Conservation (phyloP, 1,140 invertebrate species). For the Psix sp. region DNA sequence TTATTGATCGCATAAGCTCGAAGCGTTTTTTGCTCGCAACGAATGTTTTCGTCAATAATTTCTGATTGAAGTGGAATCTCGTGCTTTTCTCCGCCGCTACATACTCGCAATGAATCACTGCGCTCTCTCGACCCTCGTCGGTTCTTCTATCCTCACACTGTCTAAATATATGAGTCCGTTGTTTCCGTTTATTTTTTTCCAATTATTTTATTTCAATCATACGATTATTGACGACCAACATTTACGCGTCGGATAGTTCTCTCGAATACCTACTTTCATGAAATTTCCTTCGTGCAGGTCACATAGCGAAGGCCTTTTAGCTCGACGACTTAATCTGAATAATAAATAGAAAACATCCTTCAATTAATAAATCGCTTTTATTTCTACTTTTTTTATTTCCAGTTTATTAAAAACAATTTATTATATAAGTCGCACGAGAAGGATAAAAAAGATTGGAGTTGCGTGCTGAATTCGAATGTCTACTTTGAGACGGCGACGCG, state of each 20-base stretch:
- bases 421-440: too few relatives aligned
- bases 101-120: constrained; percentile 19
- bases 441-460: too few relatives aligned
- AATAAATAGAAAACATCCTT: constrained; percentile 33
- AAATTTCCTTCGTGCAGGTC: constrained; percentile 81
- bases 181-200: constrained; percentile 29
- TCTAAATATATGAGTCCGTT: constrained; percentile 8
- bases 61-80: constrained; percentile 21
- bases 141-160: too few relatives aligned
- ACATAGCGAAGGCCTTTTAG: constrained; percentile 85
- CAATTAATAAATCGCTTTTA: neutral
- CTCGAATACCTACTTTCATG: constrained; percentile 73
- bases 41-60: constrained; percentile 20
- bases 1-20: neutral
- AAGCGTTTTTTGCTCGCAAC: constrained; percentile 5
- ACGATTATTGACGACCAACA: constrained; percentile 14
- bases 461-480: too few relatives aligned
- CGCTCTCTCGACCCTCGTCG: constrained; percentile 21
- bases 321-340: constrained; percentile 78
- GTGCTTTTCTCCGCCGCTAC: constrained; percentile 26
- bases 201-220: constrained; percentile 4
- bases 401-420: neutral
- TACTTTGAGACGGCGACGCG: too few relatives aligned
- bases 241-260: neutral
- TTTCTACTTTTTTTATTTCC: neutral